These are phyloP conservation scores for Abrostola tripartita DNA, from an alignment of 2,888 invertebrate species.

Conservation along the genomic window DNA sequence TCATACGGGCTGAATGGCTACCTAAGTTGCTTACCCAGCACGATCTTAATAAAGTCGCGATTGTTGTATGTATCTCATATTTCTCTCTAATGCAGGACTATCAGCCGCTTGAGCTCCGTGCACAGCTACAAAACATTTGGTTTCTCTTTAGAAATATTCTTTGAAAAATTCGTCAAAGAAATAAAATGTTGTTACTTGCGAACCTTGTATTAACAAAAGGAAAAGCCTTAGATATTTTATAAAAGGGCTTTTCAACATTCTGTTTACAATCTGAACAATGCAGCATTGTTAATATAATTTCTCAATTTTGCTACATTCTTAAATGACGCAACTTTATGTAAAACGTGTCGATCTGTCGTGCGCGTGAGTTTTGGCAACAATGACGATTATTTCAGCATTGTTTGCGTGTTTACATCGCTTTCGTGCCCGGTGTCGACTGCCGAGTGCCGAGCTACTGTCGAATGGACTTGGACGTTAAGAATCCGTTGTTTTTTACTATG, in stretches of 20 bases:
- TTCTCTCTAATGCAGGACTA: too few species aligned
- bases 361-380: slow-evolving; percentile 49
- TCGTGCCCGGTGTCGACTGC: not conserved
- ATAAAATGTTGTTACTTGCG: too few species aligned
- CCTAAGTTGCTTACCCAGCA: too few species aligned
- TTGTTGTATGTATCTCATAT: too few species aligned
- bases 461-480: slow-evolving; percentile 22
- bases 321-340: slow-evolving; percentile 10
- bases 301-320: slow-evolving; percentile 8
- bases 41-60: too few species aligned
- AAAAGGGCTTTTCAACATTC: too few species aligned
- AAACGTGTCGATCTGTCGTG: slow-evolving; percentile 24
- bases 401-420: slow-evolving; percentile 34
- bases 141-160: too few species aligned
- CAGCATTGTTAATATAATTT: slow-evolving; percentile 10
- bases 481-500: slow-evolving; percentile 19
- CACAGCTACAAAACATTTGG: too few species aligned
- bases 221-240: slow-evolving; percentile 1
- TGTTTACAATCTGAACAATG: too few species aligned
- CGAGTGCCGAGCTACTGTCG: slow-evolving; percentile 8
- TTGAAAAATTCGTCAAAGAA: too few species aligned
- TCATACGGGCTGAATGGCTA: too few species aligned
- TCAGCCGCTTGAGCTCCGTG: too few species aligned
- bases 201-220: not conserved
- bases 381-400: slow-evolving; percentile 36